Evolutionary conservation across 2,113 vertebrate genomes (phyloP).

Genomic region (Dasyurus viverrinus): DNA sequence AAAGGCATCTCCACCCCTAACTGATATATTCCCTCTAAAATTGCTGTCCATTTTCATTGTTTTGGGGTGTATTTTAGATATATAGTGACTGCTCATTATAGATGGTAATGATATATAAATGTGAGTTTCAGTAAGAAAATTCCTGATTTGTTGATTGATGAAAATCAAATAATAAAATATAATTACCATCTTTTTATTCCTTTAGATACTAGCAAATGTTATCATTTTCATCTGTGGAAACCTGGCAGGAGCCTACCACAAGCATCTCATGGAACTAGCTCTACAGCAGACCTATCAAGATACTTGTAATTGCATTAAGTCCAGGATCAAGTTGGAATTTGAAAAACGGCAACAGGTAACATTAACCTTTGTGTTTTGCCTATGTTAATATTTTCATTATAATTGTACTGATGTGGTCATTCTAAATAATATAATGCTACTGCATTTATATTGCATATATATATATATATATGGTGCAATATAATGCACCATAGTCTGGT

Average conservation of each 20-base stretch:
- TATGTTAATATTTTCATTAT: not conserved
- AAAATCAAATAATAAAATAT: not conserved
- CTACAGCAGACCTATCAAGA: slow-evolving; percentile 97
- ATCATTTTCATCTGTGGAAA: slow-evolving; percentile 98
- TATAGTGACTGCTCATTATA: not conserved
- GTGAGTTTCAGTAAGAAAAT: not conserved
- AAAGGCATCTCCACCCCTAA: not conserved
- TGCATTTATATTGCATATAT: too few species aligned
- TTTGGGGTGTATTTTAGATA: not conserved
- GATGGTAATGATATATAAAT: not conserved
- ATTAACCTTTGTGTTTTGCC: not conserved
- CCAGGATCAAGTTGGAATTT: slow-evolving; percentile 97
- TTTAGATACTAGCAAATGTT: slow-evolving; percentile 94
- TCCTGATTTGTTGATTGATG: not conserved
- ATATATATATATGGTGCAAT: too few species aligned
- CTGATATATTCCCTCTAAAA: not conserved
- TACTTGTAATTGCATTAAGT: slow-evolving; percentile 98
- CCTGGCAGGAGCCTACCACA: slow-evolving; percentile 97
- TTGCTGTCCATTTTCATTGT: not conserved
- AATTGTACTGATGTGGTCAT: not conserved
- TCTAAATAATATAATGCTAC: too few species aligned
- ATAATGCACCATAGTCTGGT: too few species aligned
- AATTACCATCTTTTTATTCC: not conserved
- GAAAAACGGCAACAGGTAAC: slow-evolving; percentile 97
- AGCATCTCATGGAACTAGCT: slow-evolving; percentile 96